Conservation (phyloP, 2,113 vertebrate species). For the Morone saxatilis region DNA sequence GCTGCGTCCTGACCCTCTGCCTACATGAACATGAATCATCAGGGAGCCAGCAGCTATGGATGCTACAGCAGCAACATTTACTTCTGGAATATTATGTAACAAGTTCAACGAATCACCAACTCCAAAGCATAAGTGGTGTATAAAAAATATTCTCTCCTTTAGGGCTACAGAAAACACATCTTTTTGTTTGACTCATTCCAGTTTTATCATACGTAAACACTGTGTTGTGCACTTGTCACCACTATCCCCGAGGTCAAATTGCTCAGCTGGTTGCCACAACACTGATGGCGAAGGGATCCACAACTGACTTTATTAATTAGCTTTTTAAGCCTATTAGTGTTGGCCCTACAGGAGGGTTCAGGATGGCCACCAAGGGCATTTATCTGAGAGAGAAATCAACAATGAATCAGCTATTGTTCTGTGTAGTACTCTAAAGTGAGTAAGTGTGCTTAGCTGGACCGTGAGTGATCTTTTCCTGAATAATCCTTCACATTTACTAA, state of each 20-base stretch:
- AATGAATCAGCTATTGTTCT: conserved; percentile 25
- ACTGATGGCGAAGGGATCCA: conserved; percentile 30
- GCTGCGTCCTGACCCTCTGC: conserved; percentile 64
- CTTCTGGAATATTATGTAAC: conserved; percentile 54
- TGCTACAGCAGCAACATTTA: conserved; percentile 54
- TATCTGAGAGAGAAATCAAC: conserved; percentile 15
- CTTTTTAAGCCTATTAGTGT: conserved; percentile 49
- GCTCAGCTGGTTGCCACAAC: conserved; percentile 27
- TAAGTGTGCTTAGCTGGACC: conserved; percentile 2
- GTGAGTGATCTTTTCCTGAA: not conserved
- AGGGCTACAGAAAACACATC: not conserved
- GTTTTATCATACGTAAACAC: conserved; percentile 27
- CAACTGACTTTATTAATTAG: conserved; percentile 42
- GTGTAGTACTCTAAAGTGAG: not conserved
- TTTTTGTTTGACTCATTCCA: conserved; percentile 25
- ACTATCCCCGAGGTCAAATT: conserved; percentile 19
- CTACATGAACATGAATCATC: conserved; percentile 77
- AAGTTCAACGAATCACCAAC: conserved; percentile 36
- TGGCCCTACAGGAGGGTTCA: conserved; percentile 30
- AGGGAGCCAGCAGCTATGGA: conserved; percentile 51
- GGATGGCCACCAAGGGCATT: conserved; percentile 21
- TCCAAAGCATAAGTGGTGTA: conserved; percentile 11
- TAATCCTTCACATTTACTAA: conserved; percentile 15
- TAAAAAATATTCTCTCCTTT: conserved; percentile 4
- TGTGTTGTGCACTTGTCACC: conserved; percentile 12